Conservation (phyloP, 2,113 vertebrate genomes). For the Phocoena sinus region DNA sequence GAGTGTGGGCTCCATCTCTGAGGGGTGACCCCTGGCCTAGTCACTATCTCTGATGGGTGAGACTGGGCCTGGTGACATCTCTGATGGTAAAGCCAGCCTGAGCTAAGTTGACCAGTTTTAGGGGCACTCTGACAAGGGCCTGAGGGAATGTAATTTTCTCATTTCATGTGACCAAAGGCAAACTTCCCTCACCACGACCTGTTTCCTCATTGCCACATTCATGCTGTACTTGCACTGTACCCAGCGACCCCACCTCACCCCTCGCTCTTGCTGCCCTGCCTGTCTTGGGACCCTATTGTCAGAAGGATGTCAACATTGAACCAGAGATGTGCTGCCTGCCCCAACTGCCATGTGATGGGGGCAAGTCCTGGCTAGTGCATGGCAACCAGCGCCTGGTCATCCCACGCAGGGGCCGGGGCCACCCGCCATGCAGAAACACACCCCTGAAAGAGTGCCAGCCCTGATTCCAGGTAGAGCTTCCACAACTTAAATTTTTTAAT, state of each 20-base stretch:
- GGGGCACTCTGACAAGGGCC: background rate
- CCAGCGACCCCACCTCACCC: background rate
- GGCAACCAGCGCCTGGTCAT: background rate
- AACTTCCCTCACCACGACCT: background rate
- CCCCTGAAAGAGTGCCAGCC: too few relatives aligned
- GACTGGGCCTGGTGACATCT: background rate
- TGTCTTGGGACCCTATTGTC: background rate
- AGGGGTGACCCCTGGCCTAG: background rate
- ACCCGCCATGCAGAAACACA: background rate
- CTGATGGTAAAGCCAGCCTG: background rate
- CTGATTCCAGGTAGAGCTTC: background rate
- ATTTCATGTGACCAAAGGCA: background rate
- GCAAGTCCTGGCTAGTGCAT: background rate
- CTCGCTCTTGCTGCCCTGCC: background rate
- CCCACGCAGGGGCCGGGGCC: background rate
- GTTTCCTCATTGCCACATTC: background rate
- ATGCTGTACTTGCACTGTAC: background rate
- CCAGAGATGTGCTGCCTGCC: fast-evolving
- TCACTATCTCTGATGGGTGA: background rate
- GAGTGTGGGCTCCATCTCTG: background rate
- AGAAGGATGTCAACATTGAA: background rate
- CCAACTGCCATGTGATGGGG: background rate
- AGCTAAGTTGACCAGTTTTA: background rate
- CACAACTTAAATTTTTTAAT: background rate
- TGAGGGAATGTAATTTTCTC: background rate